Conservation (phyloP, 2,797 vertebrate species). For the Prionace glauca region DNA sequence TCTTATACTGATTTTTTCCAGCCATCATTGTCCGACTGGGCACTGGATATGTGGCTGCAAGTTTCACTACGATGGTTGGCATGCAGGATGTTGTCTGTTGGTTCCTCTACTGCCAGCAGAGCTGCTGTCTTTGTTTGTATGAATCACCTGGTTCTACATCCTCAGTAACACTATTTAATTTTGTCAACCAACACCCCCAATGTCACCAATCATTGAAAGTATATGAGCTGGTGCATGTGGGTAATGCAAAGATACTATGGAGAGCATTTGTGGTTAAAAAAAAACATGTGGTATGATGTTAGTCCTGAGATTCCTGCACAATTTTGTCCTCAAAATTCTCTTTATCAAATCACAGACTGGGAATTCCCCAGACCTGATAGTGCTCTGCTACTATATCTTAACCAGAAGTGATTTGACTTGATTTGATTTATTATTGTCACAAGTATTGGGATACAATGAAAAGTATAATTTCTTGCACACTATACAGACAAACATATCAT, state of each 20-base stretch:
- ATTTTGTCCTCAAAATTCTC: not conserved
- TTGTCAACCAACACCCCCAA: not conserved
- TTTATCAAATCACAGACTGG: not conserved
- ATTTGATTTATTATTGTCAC: no score
- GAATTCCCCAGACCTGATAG: not conserved
- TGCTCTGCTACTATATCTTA: not conserved
- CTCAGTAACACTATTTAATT: not conserved
- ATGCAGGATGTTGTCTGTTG: not conserved
- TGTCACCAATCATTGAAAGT: not conserved
- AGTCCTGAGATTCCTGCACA: not conserved
- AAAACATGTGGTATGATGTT: not conserved
- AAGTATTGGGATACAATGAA: no score
- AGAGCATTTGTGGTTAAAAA: not conserved
- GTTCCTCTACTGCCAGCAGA: not conserved
- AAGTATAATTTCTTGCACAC: no score
- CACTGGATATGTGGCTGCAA: not conserved
- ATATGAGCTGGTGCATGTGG: not conserved
- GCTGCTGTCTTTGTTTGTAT: not conserved
- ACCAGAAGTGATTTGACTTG: no score
- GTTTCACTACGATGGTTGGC: not conserved
- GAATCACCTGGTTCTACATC: not conserved
- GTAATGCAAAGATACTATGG: not conserved
- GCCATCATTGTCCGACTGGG: not conserved
- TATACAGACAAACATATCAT: no score
- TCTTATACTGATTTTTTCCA: not conserved